Evolutionary conservation across 2,888 invertebrate genomes (phyloP).

Genomic region (Sphinx pinastri): DNA sequence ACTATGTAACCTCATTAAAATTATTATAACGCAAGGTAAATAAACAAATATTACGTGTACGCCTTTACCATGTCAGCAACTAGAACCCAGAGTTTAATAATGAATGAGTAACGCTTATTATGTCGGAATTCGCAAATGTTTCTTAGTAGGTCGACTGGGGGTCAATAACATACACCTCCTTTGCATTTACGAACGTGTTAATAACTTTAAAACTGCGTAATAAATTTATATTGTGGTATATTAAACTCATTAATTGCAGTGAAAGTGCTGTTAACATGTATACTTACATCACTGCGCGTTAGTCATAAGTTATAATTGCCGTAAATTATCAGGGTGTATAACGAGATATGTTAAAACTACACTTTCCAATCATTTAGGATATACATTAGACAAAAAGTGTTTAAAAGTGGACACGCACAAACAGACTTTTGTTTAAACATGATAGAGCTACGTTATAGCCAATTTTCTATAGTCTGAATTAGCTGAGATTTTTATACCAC

Average conservation of each 20-base stretch:
- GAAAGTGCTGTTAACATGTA: conserved; percentile 1
- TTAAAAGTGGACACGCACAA: too few species aligned
- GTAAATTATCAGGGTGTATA: background rate
- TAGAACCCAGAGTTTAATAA: conserved; percentile 23
- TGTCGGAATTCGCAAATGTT: conserved; percentile 55
- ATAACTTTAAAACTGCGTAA: background rate
- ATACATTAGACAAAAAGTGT: too few species aligned
- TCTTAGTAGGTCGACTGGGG: conserved; percentile 49
- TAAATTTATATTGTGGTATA: background rate
- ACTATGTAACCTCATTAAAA: background rate
- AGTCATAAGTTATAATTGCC: too few species aligned
- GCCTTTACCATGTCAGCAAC: background rate
- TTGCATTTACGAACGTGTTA: conserved; percentile 15
- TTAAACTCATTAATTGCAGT: conserved; percentile 12
- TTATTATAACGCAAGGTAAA: background rate
- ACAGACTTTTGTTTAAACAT: too few species aligned
- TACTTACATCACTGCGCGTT: background rate
- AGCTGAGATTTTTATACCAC: too few species aligned
- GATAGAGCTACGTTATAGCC: too few species aligned
- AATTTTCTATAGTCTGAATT: too few species aligned
- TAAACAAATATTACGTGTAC: conserved; percentile 1
- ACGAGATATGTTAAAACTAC: background rate
- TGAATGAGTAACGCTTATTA: conserved; percentile 38
- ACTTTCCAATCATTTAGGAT: too few species aligned
- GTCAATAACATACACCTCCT: conserved; percentile 34